Conservation (phyloP, 2,797 vertebrate species). For the Hirundo rustica region DNA sequence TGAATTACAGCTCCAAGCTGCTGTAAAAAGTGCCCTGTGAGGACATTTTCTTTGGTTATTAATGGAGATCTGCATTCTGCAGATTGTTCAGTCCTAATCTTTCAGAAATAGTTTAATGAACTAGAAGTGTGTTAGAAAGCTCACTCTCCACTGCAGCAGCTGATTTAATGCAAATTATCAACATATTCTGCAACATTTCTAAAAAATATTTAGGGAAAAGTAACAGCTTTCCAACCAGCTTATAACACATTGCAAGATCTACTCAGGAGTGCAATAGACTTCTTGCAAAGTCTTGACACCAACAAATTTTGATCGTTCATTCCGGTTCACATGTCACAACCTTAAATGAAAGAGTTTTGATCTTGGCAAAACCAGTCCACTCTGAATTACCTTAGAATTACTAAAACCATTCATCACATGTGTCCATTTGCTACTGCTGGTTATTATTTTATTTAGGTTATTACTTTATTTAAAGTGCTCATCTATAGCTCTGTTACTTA, state of each 20-base stretch:
- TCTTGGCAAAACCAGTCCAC: not conserved
- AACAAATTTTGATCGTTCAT: not conserved
- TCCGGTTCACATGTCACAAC: not conserved
- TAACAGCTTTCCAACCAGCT: not conserved
- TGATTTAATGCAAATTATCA: not conserved
- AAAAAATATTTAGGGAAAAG: not conserved
- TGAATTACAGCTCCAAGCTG: not conserved
- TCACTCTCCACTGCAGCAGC: not conserved
- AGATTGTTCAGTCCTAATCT: not conserved
- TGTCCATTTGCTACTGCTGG: not conserved
- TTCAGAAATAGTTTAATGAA: not conserved
- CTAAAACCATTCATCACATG: not conserved
- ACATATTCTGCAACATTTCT: not conserved
- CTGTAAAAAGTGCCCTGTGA: not conserved
- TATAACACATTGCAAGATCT: not conserved
- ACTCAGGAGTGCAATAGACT: not conserved
- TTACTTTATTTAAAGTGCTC: not conserved
- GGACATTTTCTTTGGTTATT: not conserved
- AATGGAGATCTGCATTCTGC: not conserved
- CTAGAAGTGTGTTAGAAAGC: not conserved
- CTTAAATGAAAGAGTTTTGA: not conserved
- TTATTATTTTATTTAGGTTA: constrained; percentile 1
- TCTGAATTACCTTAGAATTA: not conserved
- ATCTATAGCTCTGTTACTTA: not conserved
- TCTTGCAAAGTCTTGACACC: not conserved